Conservation (phyloP, 2,113 vertebrate genomes). For the Brachionichthys hirsutus region DNA sequence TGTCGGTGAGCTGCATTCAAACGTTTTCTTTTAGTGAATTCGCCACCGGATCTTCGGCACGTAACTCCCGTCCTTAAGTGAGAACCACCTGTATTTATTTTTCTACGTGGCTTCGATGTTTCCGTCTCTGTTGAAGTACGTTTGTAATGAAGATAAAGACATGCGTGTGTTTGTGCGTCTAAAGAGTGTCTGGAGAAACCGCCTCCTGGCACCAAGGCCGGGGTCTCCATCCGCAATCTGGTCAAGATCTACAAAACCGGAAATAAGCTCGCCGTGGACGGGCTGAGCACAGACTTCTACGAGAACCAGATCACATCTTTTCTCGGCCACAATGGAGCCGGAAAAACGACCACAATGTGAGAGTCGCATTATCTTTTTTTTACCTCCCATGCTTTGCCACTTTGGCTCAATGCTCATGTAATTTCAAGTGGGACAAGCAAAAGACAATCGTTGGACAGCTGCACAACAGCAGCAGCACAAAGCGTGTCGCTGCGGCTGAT, state of each 20-base stretch:
- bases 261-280: constrained; percentile 93
- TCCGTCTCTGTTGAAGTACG: no score
- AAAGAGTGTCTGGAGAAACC: constrained; percentile 89
- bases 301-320: constrained; percentile 98
- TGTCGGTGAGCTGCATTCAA: constrained; percentile 53
- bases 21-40: neutral
- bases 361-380: constrained; percentile 39
- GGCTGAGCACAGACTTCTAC: constrained; percentile 91
- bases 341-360: constrained; percentile 99
- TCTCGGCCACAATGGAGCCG: constrained; percentile 97
- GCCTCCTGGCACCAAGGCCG: constrained; percentile 81
- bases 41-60: no score
- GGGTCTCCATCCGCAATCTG: constrained; percentile 91
- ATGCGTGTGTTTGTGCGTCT: constrained; percentile 3
- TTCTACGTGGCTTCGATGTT: no score
- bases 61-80: no score
- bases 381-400: neutral
- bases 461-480: constrained; percentile 47
- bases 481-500: constrained; percentile 12
- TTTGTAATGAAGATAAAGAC: no score
- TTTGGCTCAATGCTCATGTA: constrained; percentile 14
- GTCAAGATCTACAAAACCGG: constrained; percentile 95
- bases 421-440: no score
- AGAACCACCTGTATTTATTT: no score
- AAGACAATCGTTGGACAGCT: no score